Percentiles rank a stretch among this genome's conserved stretches.
phyloP scores from a whole-genome alignment of 1,140 invertebrate species.

The Pinna nobilis region DNA sequence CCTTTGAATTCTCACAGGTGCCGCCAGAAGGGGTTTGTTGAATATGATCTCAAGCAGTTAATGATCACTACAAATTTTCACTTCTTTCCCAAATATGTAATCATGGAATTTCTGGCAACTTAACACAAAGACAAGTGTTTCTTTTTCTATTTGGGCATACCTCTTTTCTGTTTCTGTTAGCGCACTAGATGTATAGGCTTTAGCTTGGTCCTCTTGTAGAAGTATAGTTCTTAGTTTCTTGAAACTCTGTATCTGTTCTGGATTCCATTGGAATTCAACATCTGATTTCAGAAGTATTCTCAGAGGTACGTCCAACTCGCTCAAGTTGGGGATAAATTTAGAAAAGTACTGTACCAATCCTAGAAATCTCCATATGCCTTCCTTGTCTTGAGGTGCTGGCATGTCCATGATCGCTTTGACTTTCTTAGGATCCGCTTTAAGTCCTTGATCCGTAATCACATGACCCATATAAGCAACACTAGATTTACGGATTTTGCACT shows the following conservation, averaged over 20 bases:
- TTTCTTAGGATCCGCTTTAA: slow-evolving; percentile 69
- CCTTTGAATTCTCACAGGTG: slow-evolving; percentile 65
- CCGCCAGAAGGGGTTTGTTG: slow-evolving; percentile 57
- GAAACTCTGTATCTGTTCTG: slow-evolving; percentile 34
- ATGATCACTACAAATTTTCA: neutral
- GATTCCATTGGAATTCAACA: slow-evolving; percentile 30
- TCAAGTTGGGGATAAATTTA: slow-evolving; percentile 49
- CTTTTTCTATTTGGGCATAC: slow-evolving; percentile 75
- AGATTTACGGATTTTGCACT: slow-evolving; percentile 35
- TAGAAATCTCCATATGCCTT: slow-evolving; percentile 32
- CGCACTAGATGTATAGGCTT: slow-evolving; percentile 73
- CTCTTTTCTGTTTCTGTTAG: slow-evolving; percentile 73
- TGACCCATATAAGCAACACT: slow-evolving; percentile 46
- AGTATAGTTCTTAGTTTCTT: slow-evolving; percentile 16
- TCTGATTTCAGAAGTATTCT: slow-evolving; percentile 36
- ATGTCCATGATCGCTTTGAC: slow-evolving; percentile 62
- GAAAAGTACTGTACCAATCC: slow-evolving; percentile 48
- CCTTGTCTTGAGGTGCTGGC: slow-evolving; percentile 30
- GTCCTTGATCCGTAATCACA: slow-evolving; percentile 66
- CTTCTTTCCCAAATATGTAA: slow-evolving; percentile 13
- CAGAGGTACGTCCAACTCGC: slow-evolving; percentile 30
- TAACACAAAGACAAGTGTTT: slow-evolving; percentile 75
- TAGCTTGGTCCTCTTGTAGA: slow-evolving; percentile 56
- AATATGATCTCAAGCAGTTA: slow-evolving; percentile 58
- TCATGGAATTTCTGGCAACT: slow-evolving; percentile 64